Evolutionary conservation across 2,113 vertebrate genomes (phyloP).

Genomic region (Hydropotes inermis): DNA sequence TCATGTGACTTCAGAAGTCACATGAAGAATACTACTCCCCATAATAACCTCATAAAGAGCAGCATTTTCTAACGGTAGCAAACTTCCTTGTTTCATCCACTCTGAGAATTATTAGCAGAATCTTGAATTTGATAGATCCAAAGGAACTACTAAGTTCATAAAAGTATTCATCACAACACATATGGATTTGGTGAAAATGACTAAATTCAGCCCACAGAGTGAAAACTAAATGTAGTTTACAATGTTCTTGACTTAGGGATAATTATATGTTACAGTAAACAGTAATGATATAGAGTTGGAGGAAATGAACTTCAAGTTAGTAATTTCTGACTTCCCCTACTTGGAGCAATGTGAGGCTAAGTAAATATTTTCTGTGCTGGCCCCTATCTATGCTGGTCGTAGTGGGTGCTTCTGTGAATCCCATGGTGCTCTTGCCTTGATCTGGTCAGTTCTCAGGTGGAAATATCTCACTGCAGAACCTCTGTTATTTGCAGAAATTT

Average conservation of each 20-base stretch:
- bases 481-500: not conserved
- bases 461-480: not conserved
- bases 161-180: slow-evolving; percentile 1
- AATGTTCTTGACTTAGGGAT: slow-evolving; percentile 8
- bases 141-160: not conserved
- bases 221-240: slow-evolving; percentile 38
- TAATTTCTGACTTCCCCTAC: slow-evolving; percentile 21
- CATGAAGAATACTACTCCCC: not conserved
- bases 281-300: not conserved
- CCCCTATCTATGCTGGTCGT: not conserved
- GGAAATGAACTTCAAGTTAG: not conserved
- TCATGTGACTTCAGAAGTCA: not conserved
- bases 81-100: not conserved
- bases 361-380: not conserved
- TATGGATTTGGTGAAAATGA: not conserved
- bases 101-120: not conserved
- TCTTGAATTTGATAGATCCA: not conserved
- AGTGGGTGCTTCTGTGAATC: accelerated
- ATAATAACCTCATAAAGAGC: not conserved
- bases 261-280: not conserved
- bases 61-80: not conserved
- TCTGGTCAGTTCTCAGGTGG: not conserved
- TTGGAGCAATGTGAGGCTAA: not conserved
- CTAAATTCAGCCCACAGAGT: not conserved
- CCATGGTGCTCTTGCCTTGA: accelerated